These are phyloP conservation scores for Stenolophus ochropezus DNA, from an alignment of 2,888 invertebrate genomes.

Conservation along the genomic window DNA sequence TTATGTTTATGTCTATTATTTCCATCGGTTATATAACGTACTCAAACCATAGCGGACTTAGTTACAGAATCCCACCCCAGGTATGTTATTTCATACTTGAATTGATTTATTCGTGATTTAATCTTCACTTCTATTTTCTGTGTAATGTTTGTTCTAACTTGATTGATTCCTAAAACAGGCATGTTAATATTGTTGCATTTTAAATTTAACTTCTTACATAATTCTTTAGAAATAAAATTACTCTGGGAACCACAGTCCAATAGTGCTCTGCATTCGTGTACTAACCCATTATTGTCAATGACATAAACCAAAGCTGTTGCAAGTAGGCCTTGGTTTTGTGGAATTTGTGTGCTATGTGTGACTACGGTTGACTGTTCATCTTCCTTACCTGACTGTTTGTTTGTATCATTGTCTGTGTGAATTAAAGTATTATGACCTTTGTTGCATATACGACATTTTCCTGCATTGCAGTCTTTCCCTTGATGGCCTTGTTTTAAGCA, in stretches of 20 bases:
- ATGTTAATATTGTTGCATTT: slow-evolving; percentile 31
- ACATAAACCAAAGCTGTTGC: slow-evolving; percentile 59
- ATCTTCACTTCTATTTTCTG: slow-evolving; percentile 18
- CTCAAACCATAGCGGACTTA: too few species aligned
- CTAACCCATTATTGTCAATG: slow-evolving; percentile 50
- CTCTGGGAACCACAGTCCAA: slow-evolving; percentile 61
- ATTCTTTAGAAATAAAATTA: slow-evolving; percentile 52
- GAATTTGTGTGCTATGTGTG: too few species aligned
- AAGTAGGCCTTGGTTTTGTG: slow-evolving; percentile 13
- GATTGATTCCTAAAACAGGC: slow-evolving; percentile 52
- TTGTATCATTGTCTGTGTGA: not conserved
- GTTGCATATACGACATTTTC: not conserved
- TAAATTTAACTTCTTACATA: slow-evolving; percentile 10
- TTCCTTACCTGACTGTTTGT: too few species aligned
- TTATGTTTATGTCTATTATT: too few species aligned
- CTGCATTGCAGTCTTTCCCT: not conserved
- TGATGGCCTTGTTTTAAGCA: not conserved
- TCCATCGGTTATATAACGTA: too few species aligned
- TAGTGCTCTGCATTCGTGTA: slow-evolving; percentile 58
- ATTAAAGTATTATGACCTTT: not conserved
- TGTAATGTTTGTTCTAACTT: slow-evolving; percentile 24
- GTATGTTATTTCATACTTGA: too few species aligned
- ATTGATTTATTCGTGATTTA: too few species aligned
- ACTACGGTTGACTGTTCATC: too few species aligned
- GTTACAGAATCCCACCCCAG: too few species aligned